Evolutionary conservation across 2,797 vertebrate genomes (phyloP), one percentile per base, ranked within the genome.

Genomic region (Sebastes minor): DNA sequence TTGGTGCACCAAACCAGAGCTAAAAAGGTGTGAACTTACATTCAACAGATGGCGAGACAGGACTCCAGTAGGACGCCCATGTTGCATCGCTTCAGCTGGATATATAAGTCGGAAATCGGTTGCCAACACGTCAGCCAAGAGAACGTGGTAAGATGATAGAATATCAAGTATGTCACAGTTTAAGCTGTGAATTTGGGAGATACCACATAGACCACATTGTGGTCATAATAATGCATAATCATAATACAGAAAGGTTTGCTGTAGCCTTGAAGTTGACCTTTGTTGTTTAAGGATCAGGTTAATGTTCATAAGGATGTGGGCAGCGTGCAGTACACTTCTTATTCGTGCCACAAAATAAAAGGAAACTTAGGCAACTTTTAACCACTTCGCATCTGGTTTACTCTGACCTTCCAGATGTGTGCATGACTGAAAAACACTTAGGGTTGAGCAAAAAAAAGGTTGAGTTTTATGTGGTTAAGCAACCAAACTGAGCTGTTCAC

Each of bases 11-110:
- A 66, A 59, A 56, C 22, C 20, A 20, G 10, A 2, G 18, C 9
- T 70, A 35, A 25, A 12, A 75, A 71, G 35, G n/a, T 16, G 14
- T 25, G 10, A 55, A 79, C 74, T 74, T 87, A 57, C 68, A 82
- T 55, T 64, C n/a, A 65, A 27, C 49, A 64, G 73, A n/a, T 30
- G 23, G 14, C 5, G 62, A 60, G 42, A 27, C 9, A 27, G 23
- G 60, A 64, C 76, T 75, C 61, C 68, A 70, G 76, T 49, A 59
- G 72, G 80, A 79, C 18, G 52, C 60, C 74, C 10, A 11, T 18
- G 53, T 7, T 5, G 67, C 28, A 79, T 23, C 68, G 38, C 42
- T 53, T 70, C 46, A 28, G 56, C 46, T 60, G 42, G 35, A 59
- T 35, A 72, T 59, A 63, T n/a, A 59, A 74, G 22, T 76, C 1